Evolutionary conservation across 1,140 invertebrate species (phyloP), one percentile per base, ranked within the genome.

Genomic region (Neuroterus valhalla): DNA sequence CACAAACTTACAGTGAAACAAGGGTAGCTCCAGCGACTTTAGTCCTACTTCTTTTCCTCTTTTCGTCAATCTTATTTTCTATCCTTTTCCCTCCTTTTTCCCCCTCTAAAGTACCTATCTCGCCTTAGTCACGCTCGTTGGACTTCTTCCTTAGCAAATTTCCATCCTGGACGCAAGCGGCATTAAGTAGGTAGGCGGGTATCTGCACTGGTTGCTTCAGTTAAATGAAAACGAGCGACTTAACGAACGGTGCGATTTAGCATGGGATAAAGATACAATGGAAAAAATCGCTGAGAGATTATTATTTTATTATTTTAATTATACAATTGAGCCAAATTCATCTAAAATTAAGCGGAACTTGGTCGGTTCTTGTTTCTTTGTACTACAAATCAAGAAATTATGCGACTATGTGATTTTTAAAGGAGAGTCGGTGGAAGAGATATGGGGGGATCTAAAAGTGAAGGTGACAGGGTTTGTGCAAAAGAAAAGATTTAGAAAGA

Each of bases 121-220:
- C 50, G 38, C 67, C 26, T 66, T 74, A 74, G 72, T 73, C 46
- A 42, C 66, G 72, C 45, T 55, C 43, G 72, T 73, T 73, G 66
- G 14, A 55, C 72, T 73, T 68, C 26, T 73, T 68, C 68, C 71
- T 72, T 38, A 67, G 67, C 55, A 23, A 50, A 72, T 67, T 21
- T 50, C 62, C 15, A 38, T 67, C 43, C 38, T 67, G 44, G 71
- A 66, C 38, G 38, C 26, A 44, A 17, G 23, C 66, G 43, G 70
- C 15, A 72, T 43, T 62, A 21, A 45, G 44, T 66, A 31, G 70
- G 38, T 66, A 55, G 15, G 23, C 31, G 31, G 31, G 31, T 38
- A 38, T 5, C n/a, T 62, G 55, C 23, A 62, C 55, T 31, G 11
- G 26, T 62, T 62, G 23, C 55, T 62, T 23, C n/a, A 14, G 15